phyloP scores from a whole-genome alignment of 2,113 vertebrate species.

The Ancistrus triradiatus region DNA sequence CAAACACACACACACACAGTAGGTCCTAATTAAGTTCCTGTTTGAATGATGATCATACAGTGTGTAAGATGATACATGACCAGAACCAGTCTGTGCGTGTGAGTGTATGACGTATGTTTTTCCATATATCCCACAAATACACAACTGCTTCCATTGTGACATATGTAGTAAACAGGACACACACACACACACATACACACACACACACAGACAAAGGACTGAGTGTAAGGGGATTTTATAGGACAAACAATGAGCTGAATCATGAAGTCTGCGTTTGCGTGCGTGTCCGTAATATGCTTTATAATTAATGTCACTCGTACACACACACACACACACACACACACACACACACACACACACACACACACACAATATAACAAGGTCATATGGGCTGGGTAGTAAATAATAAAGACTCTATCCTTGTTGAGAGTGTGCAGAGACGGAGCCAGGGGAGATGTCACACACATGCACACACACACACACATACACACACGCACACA shows the following conservation, averaged over 20 bases:
- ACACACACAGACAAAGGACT: slow-evolving; percentile 26
- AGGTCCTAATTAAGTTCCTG: too few species aligned
- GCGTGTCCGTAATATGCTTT: slow-evolving; percentile 27
- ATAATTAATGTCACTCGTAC: slow-evolving; percentile 26
- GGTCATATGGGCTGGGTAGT: slow-evolving; percentile 6
- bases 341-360: slow-evolving; percentile 15
- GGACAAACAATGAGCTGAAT: slow-evolving; percentile 28
- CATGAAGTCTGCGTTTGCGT: slow-evolving; percentile 29
- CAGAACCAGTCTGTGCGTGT: background rate
- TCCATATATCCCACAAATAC: slow-evolving; percentile 5
- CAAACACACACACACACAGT: too few species aligned
- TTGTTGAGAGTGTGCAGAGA: slow-evolving; percentile 15
- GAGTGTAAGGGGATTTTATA: slow-evolving; percentile 13
- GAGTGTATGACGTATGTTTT: slow-evolving; percentile 19
- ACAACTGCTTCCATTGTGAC: slow-evolving; percentile 36
- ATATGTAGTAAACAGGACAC: slow-evolving; percentile 30
- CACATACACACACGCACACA: slow-evolving; percentile 15
- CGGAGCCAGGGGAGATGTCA: background rate
- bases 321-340: background rate
- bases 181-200: too few species aligned
- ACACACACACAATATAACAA: background rate
- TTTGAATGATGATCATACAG: too few species aligned
- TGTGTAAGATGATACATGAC: background rate
- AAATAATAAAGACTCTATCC: slow-evolving; percentile 13
- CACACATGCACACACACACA: slow-evolving; percentile 16